Conservation (phyloP, 1,140 invertebrate genomes). For the Potamilus streckersoni region DNA sequence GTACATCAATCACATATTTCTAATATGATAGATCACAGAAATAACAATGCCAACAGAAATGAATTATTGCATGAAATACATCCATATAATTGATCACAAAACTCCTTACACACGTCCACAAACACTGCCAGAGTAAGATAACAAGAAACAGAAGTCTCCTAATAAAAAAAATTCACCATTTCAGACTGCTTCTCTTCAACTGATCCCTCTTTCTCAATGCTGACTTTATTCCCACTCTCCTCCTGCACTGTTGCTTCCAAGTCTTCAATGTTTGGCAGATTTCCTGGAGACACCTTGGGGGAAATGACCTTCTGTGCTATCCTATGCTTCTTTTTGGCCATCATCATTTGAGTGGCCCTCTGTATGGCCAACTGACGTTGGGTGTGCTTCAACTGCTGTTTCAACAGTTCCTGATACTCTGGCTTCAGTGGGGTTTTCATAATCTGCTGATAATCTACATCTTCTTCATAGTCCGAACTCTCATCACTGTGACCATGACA, state of each 20-base stretch:
- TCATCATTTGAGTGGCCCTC: constrained; percentile 11
- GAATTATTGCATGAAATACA: too few species aligned
- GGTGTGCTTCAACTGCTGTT: constrained; percentile 20
- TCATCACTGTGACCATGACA: constrained; percentile 47
- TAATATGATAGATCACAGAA: too few species aligned
- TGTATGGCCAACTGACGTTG: constrained; percentile 24
- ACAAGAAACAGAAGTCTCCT: too few species aligned
- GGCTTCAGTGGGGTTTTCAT: constrained; percentile 34
- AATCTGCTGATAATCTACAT: constrained; percentile 37
- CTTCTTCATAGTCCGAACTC: constrained; percentile 55
- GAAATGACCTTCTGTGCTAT: constrained; percentile 14
- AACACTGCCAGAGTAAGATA: too few species aligned
- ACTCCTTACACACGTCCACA: too few species aligned
- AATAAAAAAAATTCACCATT: too few species aligned
- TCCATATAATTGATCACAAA: too few species aligned
- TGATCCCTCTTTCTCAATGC: background rate
- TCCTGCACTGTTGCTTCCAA: constrained; percentile 24
- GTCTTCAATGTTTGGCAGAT: constrained; percentile 4
- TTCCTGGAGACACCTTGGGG: constrained; percentile 2
- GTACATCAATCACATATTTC: too few species aligned
- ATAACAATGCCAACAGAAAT: too few species aligned
- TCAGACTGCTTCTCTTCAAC: too few species aligned
- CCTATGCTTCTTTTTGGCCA: constrained; percentile 3
- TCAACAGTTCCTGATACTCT: constrained; percentile 24
- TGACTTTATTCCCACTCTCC: constrained; percentile 22